These are phyloP conservation scores for Myocastor coypus DNA, from an alignment of 2,113 vertebrate genomes.

Conservation along the genomic window DNA sequence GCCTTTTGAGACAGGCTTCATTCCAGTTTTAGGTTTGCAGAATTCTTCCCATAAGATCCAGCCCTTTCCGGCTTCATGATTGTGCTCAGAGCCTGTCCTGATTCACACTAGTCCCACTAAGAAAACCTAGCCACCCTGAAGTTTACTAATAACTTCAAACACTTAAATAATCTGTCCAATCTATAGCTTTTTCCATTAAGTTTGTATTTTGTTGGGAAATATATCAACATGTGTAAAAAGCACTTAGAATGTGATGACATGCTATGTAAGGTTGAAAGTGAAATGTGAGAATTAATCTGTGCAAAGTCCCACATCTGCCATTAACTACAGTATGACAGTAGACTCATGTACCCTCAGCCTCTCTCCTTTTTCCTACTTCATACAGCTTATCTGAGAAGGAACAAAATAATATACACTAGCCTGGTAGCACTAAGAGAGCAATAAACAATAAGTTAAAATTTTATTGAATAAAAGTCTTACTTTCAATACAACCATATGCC, in stretches of 20 bases:
- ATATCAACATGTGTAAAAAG: not conserved
- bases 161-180: not conserved
- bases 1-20: not conserved
- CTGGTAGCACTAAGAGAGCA: not conserved
- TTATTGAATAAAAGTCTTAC: not conserved
- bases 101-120: not conserved
- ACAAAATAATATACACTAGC: not conserved
- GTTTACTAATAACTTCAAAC: conserved; percentile 29
- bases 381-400: not conserved
- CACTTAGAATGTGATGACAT: not conserved
- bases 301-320: not conserved
- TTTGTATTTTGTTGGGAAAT: not conserved
- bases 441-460: not conserved
- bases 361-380: not conserved
- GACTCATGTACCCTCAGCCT: not conserved
- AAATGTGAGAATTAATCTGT: not conserved
- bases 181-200: not conserved
- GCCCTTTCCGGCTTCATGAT: not conserved
- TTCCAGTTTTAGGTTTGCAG: not conserved
- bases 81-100: not conserved
- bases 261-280: not conserved
- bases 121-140: not conserved
- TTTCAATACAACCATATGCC: not conserved
- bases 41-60: not conserved
- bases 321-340: not conserved